Evolutionary conservation across 2,797 vertebrate species (phyloP).

Genomic region (Furcifer pardalis): DNA sequence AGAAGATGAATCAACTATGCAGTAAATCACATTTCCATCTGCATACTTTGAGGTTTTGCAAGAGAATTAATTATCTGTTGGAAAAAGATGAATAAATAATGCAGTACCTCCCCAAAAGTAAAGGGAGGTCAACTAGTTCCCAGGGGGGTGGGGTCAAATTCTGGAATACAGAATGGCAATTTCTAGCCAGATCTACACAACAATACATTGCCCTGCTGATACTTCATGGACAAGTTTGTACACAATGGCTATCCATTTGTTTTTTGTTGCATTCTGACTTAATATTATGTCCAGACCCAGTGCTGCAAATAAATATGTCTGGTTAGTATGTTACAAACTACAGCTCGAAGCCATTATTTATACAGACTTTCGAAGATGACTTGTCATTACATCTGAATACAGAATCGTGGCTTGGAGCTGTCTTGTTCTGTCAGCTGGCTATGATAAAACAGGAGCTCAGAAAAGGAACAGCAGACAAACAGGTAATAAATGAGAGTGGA

Average conservation of each 20-base stretch:
- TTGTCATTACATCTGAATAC: not conserved
- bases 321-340: not conserved
- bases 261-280: not conserved
- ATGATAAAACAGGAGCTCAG: not conserved
- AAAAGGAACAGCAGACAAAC: not conserved
- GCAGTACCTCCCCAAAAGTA: conserved; percentile 5
- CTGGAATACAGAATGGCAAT: not conserved
- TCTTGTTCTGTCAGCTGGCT: not conserved
- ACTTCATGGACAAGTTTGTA: not conserved
- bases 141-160: not conserved
- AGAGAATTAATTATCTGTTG: conserved; percentile 35
- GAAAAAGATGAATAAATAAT: conserved; percentile 18
- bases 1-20: conserved; percentile 26
- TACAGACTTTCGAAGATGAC: too few relatives aligned
- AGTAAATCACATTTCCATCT: conserved; percentile 29
- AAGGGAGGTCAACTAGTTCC: not conserved
- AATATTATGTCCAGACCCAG: not conserved
- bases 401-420: not conserved
- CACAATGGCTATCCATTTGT: not conserved
- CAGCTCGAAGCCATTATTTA: too few relatives aligned
- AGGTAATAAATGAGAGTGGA: not conserved
- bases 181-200: not conserved
- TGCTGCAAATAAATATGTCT: not conserved
- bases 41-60: conserved; percentile 20
- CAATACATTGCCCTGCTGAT: not conserved